phyloP scores from a whole-genome alignment of 2,113 vertebrate genomes.

The Phasianus colchicus region DNA sequence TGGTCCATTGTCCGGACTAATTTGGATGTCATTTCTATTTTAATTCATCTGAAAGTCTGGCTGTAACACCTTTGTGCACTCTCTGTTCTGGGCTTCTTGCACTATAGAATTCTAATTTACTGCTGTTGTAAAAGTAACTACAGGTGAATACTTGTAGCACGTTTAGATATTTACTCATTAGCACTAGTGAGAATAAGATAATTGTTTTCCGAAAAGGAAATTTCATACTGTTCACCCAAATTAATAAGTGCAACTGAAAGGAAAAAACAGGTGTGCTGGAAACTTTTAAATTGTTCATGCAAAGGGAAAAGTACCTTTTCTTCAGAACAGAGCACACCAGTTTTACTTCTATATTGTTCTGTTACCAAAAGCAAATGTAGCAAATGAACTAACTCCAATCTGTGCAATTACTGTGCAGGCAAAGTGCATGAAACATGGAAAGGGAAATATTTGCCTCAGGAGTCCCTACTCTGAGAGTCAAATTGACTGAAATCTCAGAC shows the following conservation, averaged over 20 bases:
- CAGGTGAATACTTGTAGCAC: neutral
- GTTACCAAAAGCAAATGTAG: conserved; percentile 4
- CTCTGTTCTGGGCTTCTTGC: neutral
- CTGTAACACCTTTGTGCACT: neutral
- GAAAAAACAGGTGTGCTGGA: neutral
- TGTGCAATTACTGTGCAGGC: neutral
- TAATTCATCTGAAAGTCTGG: conserved; percentile 11
- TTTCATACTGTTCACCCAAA: neutral
- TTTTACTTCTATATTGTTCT: neutral
- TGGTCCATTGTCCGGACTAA: neutral
- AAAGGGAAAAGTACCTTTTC: neutral
- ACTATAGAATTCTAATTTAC: conserved; percentile 6
- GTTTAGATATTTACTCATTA: conserved; percentile 42
- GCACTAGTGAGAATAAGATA: neutral
- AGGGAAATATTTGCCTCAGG: conserved; percentile 1
- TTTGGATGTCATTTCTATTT: neutral
- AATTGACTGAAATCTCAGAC: neutral
- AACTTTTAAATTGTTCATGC: neutral
- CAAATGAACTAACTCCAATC: conserved; percentile 1
- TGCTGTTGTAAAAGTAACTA: neutral
- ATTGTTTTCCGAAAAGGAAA: neutral
- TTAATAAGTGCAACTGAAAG: neutral
- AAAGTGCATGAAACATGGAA: neutral
- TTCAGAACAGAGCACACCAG: neutral
- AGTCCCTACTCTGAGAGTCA: neutral